Evolutionary conservation across 1,140 invertebrate species (phyloP), one percentile per base, ranked within the genome.

Genomic region (Trachymyrmex cornetzi): DNA sequence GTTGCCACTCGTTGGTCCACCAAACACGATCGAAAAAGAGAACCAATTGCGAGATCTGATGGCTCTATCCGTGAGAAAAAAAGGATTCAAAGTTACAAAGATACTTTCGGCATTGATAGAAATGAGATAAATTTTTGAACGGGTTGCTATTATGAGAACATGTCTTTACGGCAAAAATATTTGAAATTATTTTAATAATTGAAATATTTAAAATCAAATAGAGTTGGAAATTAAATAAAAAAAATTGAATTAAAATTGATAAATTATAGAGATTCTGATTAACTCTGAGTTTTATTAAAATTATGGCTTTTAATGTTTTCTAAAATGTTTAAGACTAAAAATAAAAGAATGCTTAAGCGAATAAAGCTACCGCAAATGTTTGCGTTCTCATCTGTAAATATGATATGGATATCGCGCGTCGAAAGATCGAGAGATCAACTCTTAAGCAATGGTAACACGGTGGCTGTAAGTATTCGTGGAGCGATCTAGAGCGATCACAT

Each of bases 371-470:
- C 22, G 55, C 55, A 44, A 57, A 34, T 69, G n/a, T 38, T 38
- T 38, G 50, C 34, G 6, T 53, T 63, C 1, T 57, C 30, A 57
- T 5, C 1, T 24, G 24, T 27, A 44, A 50, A 30, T 24, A 22
- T 50, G n/a, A 48, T 24, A 44, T 14, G 24, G 57, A 59, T 75
- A 75, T 48, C 27, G 48, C 44, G 48, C 19, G 38, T 50, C 22
- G 34, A 50, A 85, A 84, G 77, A 82, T 81, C 66, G 77, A 80
- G 34, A 14, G 61, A 87, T 50, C 53, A 67, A 34, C 2, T 87
- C 50, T 57, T 34, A 53, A 27, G 59, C 53, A 61, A 44, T 24
- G 27, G 55, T 14, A 77, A 44, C 9, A 12, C 34, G 53, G 22
- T n/a, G 77, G 44, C 63, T 48, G 6, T 14, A 12, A 74, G 19